Percentiles rank a stretch among this genome's conserved stretches.
These are phyloP conservation scores for Pseudachorutes palmiensis DNA, from an alignment of 1,140 invertebrate species.

Conservation along the genomic window DNA sequence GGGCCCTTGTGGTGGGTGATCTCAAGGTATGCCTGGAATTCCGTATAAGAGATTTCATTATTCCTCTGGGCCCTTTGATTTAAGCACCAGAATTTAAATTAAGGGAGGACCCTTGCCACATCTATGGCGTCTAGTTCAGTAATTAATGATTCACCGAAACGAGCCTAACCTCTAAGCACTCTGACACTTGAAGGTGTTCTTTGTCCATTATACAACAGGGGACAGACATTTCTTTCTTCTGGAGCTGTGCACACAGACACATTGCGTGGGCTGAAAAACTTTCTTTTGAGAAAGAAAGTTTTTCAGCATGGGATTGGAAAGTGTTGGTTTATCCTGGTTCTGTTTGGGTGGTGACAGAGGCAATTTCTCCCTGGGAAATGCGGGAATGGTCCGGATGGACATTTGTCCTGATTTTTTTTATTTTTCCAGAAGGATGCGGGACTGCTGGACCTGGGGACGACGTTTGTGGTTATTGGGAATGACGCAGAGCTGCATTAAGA, in stretches of 20 bases:
- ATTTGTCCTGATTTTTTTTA: not conserved
- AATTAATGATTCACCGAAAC: not conserved
- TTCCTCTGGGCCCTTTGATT: not conserved
- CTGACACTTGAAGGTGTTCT: too few relatives aligned
- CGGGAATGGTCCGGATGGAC: not conserved
- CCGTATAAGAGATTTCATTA: not conserved
- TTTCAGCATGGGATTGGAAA: not conserved
- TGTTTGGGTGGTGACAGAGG: not conserved
- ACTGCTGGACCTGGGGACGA: not conserved
- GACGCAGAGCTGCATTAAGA: not conserved
- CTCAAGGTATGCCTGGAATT: not conserved
- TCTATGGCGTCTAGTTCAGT: not conserved
- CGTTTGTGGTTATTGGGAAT: not conserved
- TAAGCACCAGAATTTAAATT: not conserved
- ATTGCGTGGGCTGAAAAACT: too few relatives aligned
- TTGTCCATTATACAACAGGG: not conserved
- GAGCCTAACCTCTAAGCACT: not conserved
- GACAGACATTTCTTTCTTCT: not conserved
- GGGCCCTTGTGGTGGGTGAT: not conserved
- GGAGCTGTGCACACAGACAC: not conserved
- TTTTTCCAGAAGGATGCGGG: not conserved
- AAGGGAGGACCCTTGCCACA: not conserved
- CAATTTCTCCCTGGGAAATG: conserved; percentile 1
- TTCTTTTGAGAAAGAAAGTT: not conserved
- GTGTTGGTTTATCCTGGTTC: not conserved